These are phyloP conservation scores for Lochmaea capreae DNA, from an alignment of 2,888 invertebrate genomes.

Conservation along the genomic window DNA sequence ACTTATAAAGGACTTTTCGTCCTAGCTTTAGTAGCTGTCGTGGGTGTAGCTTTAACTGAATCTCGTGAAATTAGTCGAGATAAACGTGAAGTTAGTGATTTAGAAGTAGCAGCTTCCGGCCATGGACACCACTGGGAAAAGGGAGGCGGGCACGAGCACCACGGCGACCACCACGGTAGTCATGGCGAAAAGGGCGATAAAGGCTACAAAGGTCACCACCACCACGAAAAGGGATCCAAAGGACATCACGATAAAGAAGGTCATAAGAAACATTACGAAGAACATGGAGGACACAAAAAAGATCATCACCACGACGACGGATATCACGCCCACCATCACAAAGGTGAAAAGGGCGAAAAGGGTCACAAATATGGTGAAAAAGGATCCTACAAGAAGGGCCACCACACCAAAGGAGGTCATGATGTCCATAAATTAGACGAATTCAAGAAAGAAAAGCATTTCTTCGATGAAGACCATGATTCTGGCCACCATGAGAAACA, in stretches of 20 bases:
- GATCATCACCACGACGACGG: constrained; percentile 73
- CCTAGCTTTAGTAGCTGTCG: constrained; percentile 70
- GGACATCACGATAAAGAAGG: constrained; percentile 78
- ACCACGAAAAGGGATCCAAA: constrained; percentile 73
- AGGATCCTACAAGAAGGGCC: constrained; percentile 85
- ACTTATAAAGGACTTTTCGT: constrained; percentile 79
- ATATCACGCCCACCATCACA: constrained; percentile 75
- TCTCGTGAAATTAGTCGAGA: constrained; percentile 69
- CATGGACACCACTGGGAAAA: constrained; percentile 65
- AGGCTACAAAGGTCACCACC: constrained; percentile 75
- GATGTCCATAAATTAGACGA: constrained; percentile 88
- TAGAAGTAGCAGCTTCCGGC: constrained; percentile 69
- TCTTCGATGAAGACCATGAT: constrained; percentile 87
- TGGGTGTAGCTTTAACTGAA: constrained; percentile 65
- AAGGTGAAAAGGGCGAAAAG: constrained; percentile 77
- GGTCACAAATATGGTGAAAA: constrained; percentile 74
- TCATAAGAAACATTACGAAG: constrained; percentile 73
- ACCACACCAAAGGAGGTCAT: constrained; percentile 86
- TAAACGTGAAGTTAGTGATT: constrained; percentile 65
- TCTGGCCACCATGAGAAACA: constrained; percentile 85
- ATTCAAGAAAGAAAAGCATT: constrained; percentile 87
- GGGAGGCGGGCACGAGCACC: constrained; percentile 70
- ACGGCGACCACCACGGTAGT: constrained; percentile 69
- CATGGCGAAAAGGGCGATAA: constrained; percentile 75
- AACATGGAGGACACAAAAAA: constrained; percentile 73